Percentiles rank a stretch among this genome's conserved stretches.
phyloP scores from a whole-genome alignment of 2,113 vertebrate genomes.

The Bos javanicus region DNA sequence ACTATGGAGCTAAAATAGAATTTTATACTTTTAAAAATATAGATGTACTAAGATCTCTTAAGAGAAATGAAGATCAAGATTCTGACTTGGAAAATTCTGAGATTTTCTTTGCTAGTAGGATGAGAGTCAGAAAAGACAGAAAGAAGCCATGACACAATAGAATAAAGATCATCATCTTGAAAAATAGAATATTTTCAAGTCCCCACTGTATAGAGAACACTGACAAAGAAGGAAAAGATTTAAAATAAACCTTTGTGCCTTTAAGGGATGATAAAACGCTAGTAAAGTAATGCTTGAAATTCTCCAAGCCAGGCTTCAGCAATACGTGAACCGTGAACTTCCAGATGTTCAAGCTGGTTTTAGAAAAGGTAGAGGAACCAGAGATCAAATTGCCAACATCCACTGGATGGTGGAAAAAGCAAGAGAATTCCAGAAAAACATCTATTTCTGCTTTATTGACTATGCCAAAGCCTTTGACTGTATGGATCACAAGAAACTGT shows the following conservation, averaged over 20 bases:
- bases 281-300: not conserved
- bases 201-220: not conserved
- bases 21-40: not conserved
- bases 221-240: not conserved
- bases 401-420: fast-evolving
- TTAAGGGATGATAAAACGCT: not conserved
- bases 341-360: not conserved
- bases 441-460: not conserved
- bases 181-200: not conserved
- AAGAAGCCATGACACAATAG: not conserved
- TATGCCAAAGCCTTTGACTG: not conserved
- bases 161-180: not conserved
- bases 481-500: not conserved
- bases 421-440: not conserved
- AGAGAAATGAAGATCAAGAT: not conserved
- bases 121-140: not conserved
- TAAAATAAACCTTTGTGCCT: not conserved
- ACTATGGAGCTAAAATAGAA: not conserved
- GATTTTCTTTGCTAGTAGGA: not conserved
- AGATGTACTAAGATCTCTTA: not conserved
- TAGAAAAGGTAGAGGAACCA: not conserved
- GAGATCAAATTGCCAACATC: not conserved
- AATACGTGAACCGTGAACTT: fast-evolving
- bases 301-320: not conserved
- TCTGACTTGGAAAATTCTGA: not conserved